Evolutionary conservation across 2,888 invertebrate species (phyloP), one percentile per base, ranked within the genome.

Genomic region (Mimumesa dahlbomi): DNA sequence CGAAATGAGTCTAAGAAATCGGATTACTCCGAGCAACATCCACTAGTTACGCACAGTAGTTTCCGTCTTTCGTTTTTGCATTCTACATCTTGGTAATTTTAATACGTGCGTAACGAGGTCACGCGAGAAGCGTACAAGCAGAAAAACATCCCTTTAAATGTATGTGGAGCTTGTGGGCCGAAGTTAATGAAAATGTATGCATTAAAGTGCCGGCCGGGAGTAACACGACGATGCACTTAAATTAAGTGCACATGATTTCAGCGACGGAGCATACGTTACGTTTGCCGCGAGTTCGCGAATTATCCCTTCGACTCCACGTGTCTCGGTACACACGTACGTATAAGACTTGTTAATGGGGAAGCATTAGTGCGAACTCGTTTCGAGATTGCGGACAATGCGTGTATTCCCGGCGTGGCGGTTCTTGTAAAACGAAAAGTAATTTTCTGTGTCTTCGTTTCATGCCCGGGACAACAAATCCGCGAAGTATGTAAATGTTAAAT

Each of bases 301-400:
- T 19, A 7, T 31, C 16, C 19, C 6, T n/a, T n/a, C n/a, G n/a
- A n/a, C n/a, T n/a, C n/a, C n/a, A n/a, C n/a, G n/a, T n/a, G n/a
- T n/a, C n/a, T 14, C 5, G 14, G 1, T 21, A 5, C 6, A 6
- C n/a, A 16, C 3, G 38, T 4, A 14, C 5, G 43, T n/a, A n/a
- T n/a, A n/a, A 7, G 22, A 14, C 31, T 19, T 14, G 52, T 54
- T 54, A 62, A 66, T 49, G 43, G 31, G 3, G 2, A 13, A 29
- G 18, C 61, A 65, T 65, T n/a, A 40, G 46, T 16, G 43, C 9
- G 43, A 49, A 31, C 50, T 58, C 36, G 25, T 61, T 61, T 49
- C 16, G 19, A 7, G 29, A 29, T 7, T 7, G 7, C 29, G 5
- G 29, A 29, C 7, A 29, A 6, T 29, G 4, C 29, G 29, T 29